Evolutionary conservation across 2,797 vertebrate species (phyloP), one percentile per base, ranked within the genome.

Genomic region (Bovichtus variegatus): DNA sequence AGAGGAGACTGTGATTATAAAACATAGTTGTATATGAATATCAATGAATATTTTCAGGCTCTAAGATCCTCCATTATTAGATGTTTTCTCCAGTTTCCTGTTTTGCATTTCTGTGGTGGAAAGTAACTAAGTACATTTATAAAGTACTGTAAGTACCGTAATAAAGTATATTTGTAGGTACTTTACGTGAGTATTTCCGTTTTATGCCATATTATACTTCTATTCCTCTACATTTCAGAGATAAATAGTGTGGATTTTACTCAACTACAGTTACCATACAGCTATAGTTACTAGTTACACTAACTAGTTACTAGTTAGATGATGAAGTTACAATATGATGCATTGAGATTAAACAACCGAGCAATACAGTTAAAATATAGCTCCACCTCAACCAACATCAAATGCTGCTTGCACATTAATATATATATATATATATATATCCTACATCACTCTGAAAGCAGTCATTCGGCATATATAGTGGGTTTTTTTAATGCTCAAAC

Each of bases 1-100:
- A 31, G 53, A 58, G 61, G 23, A 61, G 3, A 15, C 63, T 57
- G 18, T 19, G 31, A 75, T 71, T 61, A 62, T 65, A 71, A 58
- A 51, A 46, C 9, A 27, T 16, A 69, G 12, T 23, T 46, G 9
- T 34, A 21, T 60, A 58, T 62, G 47, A 74, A 80, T 66, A 70
- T 50, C 9, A 72, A 71, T 58, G 9, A 54, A 63, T 70, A 51
- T 38, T 71, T 78, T 47, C 69, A 25, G 5, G 47, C n/a, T 46
- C 27, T 44, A 1, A 3, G 12, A 36, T 40, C 9, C 54, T 69
- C 16, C 10, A 62, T 70, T 66, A 72, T 66, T 49, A 49, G 15
- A 72, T 70, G 9, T 44, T 51, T 76, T 78, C 16, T 77, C n/a
- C 16, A 49, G 27, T 53, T 55, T 61, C 13, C 3, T 21, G n/a